These are phyloP conservation scores for Yasuhikotakia modesta DNA, from an alignment of 2,797 vertebrate genomes.

Conservation along the genomic window DNA sequence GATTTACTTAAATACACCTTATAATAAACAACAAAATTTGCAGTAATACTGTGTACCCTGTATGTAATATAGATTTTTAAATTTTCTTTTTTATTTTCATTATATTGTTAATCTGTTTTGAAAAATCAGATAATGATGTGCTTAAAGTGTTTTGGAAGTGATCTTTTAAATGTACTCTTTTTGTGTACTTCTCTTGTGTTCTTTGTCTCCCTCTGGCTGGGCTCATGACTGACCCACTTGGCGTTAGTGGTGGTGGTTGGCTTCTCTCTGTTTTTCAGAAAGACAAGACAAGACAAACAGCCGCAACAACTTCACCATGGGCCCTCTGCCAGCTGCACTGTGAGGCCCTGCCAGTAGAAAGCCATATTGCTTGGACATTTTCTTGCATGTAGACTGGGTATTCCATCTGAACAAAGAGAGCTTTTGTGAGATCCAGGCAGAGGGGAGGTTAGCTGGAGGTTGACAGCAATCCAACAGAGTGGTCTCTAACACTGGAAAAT, in stretches of 20 bases:
- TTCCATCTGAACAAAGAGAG: constrained; percentile 72
- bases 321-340: constrained; percentile 59
- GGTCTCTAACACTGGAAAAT: constrained; percentile 26
- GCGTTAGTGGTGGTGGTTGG: constrained; percentile 48
- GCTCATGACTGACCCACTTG: constrained; percentile 71
- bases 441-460: constrained; percentile 54
- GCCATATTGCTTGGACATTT: constrained; percentile 63
- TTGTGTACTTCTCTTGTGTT: constrained; percentile 43
- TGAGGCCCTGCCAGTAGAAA: constrained; percentile 59
- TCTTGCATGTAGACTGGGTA: constrained; percentile 65
- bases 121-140: too few species aligned
- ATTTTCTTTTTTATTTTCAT: too few species aligned
- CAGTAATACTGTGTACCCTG: too few species aligned
- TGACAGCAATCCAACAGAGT: constrained; percentile 57
- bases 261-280: constrained; percentile 62
- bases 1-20: too few species aligned
- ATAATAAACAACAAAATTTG: too few species aligned
- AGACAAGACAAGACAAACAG: constrained; percentile 58
- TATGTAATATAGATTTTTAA: too few species aligned
- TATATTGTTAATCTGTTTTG: too few species aligned
- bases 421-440: constrained; percentile 67
- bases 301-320: constrained; percentile 55
- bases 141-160: too few species aligned
- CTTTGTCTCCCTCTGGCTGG: constrained; percentile 54
- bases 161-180: too few species aligned